Evolutionary conservation across 1,140 invertebrate species (phyloP).

Genomic region (Dufourea novaeangliae): DNA sequence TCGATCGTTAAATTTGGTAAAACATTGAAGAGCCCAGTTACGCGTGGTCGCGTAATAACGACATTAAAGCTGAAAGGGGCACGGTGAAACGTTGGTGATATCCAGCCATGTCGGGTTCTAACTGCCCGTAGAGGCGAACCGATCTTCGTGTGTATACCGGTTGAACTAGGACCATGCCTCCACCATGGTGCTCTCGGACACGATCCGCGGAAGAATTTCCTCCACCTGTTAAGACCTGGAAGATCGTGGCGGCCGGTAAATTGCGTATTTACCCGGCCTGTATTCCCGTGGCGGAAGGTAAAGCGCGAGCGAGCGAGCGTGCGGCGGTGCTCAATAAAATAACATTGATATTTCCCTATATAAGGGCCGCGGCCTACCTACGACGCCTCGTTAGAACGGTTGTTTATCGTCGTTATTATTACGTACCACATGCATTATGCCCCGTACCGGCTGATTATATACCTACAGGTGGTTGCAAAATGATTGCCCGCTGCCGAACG

Average conservation of each 20-base stretch:
- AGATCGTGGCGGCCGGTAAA: conserved; percentile 54
- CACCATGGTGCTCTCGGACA: too few species aligned
- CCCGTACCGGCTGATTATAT: conserved; percentile 28
- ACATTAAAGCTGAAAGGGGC: background rate
- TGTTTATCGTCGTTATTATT: conserved; percentile 75
- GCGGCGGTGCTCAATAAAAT: conserved; percentile 70
- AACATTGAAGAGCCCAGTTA: background rate
- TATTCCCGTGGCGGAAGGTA: conserved; percentile 59
- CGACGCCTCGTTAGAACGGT: conserved; percentile 63
- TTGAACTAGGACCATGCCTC: background rate
- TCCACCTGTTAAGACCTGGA: conserved; percentile 56
- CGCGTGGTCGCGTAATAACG: background rate
- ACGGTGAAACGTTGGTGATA: background rate
- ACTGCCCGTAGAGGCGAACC: background rate
- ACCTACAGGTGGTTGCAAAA: conserved; percentile 67
- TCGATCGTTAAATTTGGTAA: background rate
- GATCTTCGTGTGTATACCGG: background rate
- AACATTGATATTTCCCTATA: conserved; percentile 75
- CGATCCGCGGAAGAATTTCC: background rate
- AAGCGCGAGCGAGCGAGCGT: conserved; percentile 40
- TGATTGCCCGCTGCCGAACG: conserved; percentile 52
- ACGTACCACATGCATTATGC: conserved; percentile 57
- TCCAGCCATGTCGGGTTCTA: background rate
- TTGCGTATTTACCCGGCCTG: conserved; percentile 67
- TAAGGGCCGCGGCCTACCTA: conserved; percentile 9